These are phyloP conservation scores for Morinoia aosen DNA, from an alignment of 2,888 invertebrate species.

Conservation along the genomic window DNA sequence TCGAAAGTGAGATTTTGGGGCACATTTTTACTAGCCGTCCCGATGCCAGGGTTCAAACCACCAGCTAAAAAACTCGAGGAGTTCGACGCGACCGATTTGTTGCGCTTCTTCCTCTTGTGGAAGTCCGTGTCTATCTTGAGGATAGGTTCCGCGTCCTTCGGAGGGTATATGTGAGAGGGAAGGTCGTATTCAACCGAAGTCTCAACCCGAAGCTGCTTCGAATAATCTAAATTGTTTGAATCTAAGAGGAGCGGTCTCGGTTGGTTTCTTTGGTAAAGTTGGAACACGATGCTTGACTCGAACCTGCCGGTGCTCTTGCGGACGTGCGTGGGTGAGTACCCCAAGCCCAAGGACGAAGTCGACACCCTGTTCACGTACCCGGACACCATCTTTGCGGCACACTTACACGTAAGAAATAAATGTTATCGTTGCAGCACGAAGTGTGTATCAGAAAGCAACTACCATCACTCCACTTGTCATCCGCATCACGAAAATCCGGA, in stretches of 20 bases:
- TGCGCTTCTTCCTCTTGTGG: slow-evolving; percentile 58
- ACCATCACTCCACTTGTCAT: not conserved
- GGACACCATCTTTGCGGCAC: not conserved
- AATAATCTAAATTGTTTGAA: not conserved
- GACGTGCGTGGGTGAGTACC: not conserved
- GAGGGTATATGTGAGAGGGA: slow-evolving; percentile 67
- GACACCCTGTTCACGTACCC: not conserved
- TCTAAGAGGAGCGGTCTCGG: not conserved
- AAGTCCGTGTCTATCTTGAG: slow-evolving; percentile 67
- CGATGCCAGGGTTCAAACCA: slow-evolving; percentile 29
- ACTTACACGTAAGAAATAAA: not conserved
- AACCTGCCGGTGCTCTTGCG: not conserved
- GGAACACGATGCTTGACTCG: not conserved
- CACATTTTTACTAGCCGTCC: not conserved
- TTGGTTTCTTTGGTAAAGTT: slow-evolving; percentile 11
- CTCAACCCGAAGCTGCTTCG: slow-evolving; percentile 61
- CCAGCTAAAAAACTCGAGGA: slow-evolving; percentile 38
- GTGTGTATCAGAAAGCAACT: not conserved
- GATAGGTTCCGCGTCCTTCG: slow-evolving; percentile 66
- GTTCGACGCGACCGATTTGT: not conserved
- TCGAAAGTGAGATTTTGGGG: not conserved
- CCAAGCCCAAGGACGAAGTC: not conserved
- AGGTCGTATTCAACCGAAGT: slow-evolving; percentile 67
- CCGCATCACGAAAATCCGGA: not conserved
- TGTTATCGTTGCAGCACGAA: not conserved